Percentiles rank a stretch among this genome's conserved stretches.
Evolutionary conservation across 2,888 invertebrate species (phyloP).

Genomic region (Aporophyla lueneburgensis): DNA sequence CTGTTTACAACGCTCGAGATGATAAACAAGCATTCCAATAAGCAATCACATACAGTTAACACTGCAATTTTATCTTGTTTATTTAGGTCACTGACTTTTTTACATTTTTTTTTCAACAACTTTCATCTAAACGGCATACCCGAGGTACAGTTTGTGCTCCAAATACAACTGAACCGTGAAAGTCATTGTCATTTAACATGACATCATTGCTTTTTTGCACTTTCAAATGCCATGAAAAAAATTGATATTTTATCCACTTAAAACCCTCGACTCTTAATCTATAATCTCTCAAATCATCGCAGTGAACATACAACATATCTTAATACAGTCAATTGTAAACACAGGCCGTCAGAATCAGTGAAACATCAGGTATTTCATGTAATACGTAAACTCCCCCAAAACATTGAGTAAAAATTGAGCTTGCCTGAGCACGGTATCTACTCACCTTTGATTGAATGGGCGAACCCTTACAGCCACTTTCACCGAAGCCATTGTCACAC

Average conservation of each 20-base stretch:
- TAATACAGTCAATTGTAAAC: slow-evolving; percentile 65
- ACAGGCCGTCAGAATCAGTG: slow-evolving; percentile 70
- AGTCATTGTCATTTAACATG: slow-evolving; percentile 88
- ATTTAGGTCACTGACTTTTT: slow-evolving; percentile 79
- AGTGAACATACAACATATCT: slow-evolving; percentile 63
- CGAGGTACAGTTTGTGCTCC: slow-evolving; percentile 88
- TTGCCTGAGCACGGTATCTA: slow-evolving; percentile 61
- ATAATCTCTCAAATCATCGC: slow-evolving; percentile 42
- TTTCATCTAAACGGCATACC: slow-evolving; percentile 85
- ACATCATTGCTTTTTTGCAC: slow-evolving; percentile 88
- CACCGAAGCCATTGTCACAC: slow-evolving; percentile 95
- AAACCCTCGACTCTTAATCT: slow-evolving; percentile 32
- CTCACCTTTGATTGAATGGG: slow-evolving; percentile 96
- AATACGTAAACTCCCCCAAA: slow-evolving; percentile 71
- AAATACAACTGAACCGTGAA: slow-evolving; percentile 90
- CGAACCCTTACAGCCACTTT: slow-evolving; percentile 97
- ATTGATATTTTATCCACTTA: slow-evolving; percentile 40
- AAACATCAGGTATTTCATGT: slow-evolving; percentile 69
- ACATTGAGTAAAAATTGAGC: slow-evolving; percentile 64
- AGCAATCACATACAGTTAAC: slow-evolving; percentile 21
- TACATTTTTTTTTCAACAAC: slow-evolving; percentile 82
- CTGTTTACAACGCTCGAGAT: slow-evolving; percentile 68
- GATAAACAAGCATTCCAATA: slow-evolving; percentile 68
- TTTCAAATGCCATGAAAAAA: slow-evolving; percentile 79
- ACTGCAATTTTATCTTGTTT: slow-evolving; percentile 59